Evolutionary conservation across 2,113 vertebrate species (phyloP).

Genomic region (Ifrita kowaldi): DNA sequence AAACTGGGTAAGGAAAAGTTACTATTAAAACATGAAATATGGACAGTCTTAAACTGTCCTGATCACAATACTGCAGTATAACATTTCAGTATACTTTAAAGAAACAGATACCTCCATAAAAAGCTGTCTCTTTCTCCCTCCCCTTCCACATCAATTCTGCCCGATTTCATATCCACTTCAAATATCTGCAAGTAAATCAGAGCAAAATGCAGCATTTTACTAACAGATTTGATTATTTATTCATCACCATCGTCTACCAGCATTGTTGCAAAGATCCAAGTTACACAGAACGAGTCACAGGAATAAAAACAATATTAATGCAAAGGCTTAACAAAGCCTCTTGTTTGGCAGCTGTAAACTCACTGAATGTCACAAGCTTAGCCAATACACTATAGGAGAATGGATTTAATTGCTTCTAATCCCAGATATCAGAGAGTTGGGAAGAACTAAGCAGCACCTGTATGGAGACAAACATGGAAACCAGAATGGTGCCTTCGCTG

Average conservation of each 20-base stretch:
- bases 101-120: background rate
- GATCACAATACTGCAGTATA: background rate
- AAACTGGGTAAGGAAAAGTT: background rate
- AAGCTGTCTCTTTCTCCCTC: background rate
- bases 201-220: conserved; percentile 8
- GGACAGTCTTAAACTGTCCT: background rate
- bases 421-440: background rate
- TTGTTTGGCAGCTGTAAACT: background rate
- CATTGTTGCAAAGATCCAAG: background rate
- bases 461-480: background rate
- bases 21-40: background rate
- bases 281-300: background rate
- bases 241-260: background rate
- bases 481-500: background rate
- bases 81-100: background rate
- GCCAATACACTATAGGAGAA: background rate
- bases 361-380: background rate
- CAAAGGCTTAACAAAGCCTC: background rate
- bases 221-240: conserved; percentile 21
- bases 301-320: background rate
- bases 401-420: background rate
- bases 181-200: conserved; percentile 24
- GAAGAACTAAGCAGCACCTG: background rate
- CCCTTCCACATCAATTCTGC: background rate
- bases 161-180: background rate